Evolutionary conservation across 2,113 vertebrate genomes (phyloP).

Genomic region (Crotalus tigris): DNA sequence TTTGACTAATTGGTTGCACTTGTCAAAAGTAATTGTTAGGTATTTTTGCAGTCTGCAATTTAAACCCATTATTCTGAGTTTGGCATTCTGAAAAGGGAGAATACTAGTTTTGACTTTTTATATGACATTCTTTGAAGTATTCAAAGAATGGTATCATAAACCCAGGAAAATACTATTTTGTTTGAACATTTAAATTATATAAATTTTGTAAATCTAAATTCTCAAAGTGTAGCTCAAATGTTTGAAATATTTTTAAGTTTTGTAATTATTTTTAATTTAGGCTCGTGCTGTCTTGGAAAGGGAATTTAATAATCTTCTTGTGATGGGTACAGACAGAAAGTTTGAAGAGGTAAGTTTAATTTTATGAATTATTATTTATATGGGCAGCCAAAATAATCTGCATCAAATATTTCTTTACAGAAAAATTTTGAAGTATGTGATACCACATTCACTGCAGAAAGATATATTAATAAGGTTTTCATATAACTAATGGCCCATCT

Average conservation of each 20-base stretch:
- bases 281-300: slow-evolving; percentile 87
- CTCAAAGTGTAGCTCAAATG: not conserved
- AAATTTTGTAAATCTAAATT: not conserved
- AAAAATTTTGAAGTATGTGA: not conserved
- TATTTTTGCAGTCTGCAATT: not conserved
- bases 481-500: not conserved
- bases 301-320: slow-evolving; percentile 89
- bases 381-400: not conserved
- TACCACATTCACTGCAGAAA: not conserved
- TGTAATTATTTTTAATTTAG: slow-evolving; percentile 62
- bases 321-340: slow-evolving; percentile 86
- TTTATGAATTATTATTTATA: not conserved
- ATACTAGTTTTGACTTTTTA: not conserved
- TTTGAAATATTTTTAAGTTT: not conserved
- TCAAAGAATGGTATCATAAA: not conserved
- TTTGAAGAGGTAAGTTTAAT: slow-evolving; percentile 84
- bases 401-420: not conserved
- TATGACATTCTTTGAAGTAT: not conserved
- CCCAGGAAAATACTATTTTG: not conserved
- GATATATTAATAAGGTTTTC: not conserved
- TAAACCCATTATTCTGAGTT: not conserved
- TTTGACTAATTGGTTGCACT: not conserved
- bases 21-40: not conserved
- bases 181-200: not conserved
- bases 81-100: not conserved